Evolutionary conservation across 2,888 invertebrate species (phyloP), one percentile per base, ranked within the genome.

Genomic region (Stenodera caucasica): DNA sequence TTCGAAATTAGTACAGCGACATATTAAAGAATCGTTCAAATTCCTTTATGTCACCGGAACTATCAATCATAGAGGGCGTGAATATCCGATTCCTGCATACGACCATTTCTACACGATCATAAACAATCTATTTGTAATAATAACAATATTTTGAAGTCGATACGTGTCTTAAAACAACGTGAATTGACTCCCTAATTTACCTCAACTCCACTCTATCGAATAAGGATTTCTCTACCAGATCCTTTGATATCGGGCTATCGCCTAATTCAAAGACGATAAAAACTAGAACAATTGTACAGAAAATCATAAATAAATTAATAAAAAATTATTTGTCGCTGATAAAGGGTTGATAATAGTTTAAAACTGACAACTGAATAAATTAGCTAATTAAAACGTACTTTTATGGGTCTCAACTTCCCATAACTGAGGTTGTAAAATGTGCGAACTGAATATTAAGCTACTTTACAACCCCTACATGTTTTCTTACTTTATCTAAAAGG

Each of bases 111-210:
- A n/a, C n/a, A n/a, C n/a, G n/a, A n/a, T n/a, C n/a, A n/a, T n/a
- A n/a, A n/a, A n/a, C n/a, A n/a, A n/a, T n/a, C n/a, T n/a, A n/a
- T n/a, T 49, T 50, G 15, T 30, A 45, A 55, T 40, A 58, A 49
- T 35, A 50, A 50, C n/a, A 6, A 29, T 56, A 54, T 29, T 26
- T 50, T 49, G 55, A 53, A 53, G 52, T 55, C 57, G 57, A 60
- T 63, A 63, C 33, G 60, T 55, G 49, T 57, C 57, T 57, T 40
- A 55, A 50, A 58, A 65, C 69, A 67, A 69, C 69, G 67, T 66
- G 66, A 65, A 65, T 59, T 50, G 69, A 69, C 69, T 69, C 62
- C 64, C 65, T 67, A 69, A 69, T 69, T 69, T 64, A 59, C 65
- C 59, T 60, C 58, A 67, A 69, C 66, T 67, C 67, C 67, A 64